These are phyloP conservation scores for Drosophila monieri DNA, from an alignment of 2,888 invertebrate species.

Conservation along the genomic window DNA sequence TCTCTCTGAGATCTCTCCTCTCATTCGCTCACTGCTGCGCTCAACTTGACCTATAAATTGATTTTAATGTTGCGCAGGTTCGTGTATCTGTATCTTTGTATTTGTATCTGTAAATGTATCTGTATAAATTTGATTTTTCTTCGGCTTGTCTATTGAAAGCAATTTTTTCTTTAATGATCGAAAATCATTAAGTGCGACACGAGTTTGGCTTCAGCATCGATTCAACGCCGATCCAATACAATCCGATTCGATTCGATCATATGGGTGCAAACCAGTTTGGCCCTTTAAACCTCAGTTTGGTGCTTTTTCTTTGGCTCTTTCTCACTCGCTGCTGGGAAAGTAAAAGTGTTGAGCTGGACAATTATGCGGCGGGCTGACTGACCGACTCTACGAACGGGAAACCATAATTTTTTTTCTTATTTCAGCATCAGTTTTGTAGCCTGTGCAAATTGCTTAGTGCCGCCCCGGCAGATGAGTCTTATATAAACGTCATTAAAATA, in stretches of 20 bases:
- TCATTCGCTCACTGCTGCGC: slow-evolving; percentile 46
- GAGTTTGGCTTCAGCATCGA: slow-evolving; percentile 26
- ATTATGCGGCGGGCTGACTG: slow-evolving; percentile 50
- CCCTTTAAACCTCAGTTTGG: slow-evolving; percentile 24
- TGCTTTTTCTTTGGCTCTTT: slow-evolving; percentile 23
- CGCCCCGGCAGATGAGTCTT: slow-evolving; percentile 61
- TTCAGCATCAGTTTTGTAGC: slow-evolving; percentile 36
- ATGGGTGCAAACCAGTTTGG: slow-evolving; percentile 42
- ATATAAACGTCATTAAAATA: slow-evolving; percentile 67
- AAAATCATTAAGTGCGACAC: slow-evolving; percentile 60
- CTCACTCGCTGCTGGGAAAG: slow-evolving; percentile 51
- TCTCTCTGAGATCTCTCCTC: neutral
- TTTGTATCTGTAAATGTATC: slow-evolving; percentile 4
- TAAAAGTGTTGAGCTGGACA: slow-evolving; percentile 71
- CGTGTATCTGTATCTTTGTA: slow-evolving; percentile 32
- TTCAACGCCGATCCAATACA: slow-evolving; percentile 10
- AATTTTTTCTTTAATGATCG: slow-evolving; percentile 47
- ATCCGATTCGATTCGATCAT: slow-evolving; percentile 12
- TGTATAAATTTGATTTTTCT: slow-evolving; percentile 43
- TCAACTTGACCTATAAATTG: slow-evolving; percentile 82
- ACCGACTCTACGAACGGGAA: slow-evolving; percentile 50
- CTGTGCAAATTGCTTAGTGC: slow-evolving; percentile 61
- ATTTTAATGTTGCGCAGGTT: slow-evolving; percentile 77
- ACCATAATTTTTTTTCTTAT: slow-evolving; percentile 45
- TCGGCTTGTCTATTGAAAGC: slow-evolving; percentile 50